Evolutionary conservation across 1,140 invertebrate species (phyloP).

Genomic region (Ooceraea biroi): DNA sequence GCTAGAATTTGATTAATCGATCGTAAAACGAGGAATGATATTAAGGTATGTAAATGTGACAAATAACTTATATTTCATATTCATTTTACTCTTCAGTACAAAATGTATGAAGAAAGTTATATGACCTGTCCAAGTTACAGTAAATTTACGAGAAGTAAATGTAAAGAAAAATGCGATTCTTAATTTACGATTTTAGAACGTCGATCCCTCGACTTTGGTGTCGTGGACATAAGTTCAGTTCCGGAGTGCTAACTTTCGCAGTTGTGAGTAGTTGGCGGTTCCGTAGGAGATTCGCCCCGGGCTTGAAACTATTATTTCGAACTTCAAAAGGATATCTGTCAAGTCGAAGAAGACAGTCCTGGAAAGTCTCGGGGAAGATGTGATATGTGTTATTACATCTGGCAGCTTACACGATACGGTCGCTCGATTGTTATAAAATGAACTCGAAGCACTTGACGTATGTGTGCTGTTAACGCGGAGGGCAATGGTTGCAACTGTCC

Average conservation of each 20-base stretch:
- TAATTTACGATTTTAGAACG: conserved; percentile 49
- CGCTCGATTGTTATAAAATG: neutral
- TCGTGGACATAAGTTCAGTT: conserved; percentile 31
- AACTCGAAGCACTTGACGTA: neutral
- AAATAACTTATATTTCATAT: too few species aligned
- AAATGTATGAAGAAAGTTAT: neutral
- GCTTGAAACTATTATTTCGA: conserved; percentile 48
- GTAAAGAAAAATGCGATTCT: neutral
- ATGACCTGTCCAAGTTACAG: neutral
- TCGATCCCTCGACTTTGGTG: conserved; percentile 2
- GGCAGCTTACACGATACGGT: neutral
- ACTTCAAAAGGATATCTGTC: conserved; percentile 49
- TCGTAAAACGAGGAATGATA: too few species aligned
- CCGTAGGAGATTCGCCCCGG: conserved; percentile 9
- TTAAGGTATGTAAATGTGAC: too few species aligned
- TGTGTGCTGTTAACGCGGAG: neutral
- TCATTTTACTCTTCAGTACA: too few species aligned
- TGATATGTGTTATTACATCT: conserved; percentile 53
- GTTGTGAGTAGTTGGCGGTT: conserved; percentile 37
- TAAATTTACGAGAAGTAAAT: neutral
- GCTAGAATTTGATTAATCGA: too few species aligned
- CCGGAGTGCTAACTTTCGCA: conserved; percentile 34
- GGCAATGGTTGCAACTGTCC: neutral
- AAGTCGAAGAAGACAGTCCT: conserved; percentile 21
- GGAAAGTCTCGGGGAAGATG: conserved; percentile 42